Base-by-base conservation (phyloP, 2,888 invertebrate species). In the Morinoia aosen region DNA sequence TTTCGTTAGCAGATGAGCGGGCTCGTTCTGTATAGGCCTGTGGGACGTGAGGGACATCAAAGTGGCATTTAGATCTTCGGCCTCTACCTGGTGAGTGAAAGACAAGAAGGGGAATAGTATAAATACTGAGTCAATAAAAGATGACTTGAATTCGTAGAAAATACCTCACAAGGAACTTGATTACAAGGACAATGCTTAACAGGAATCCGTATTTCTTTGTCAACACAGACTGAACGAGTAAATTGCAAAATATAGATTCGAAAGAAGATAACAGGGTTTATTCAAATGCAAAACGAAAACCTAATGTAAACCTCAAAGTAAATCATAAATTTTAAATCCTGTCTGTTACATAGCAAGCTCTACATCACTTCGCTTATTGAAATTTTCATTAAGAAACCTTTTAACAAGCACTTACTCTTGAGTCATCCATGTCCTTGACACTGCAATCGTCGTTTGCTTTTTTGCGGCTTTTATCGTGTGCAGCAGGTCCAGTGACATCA, bases 1-100 rank as follows among this genome's bases (percentile, higher is more conserved):
- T 93, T 93, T 48, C 2, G 93, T 93, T 12, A 93, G 58, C 40
- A 93, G 93, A 56, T 57, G 93, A 56, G 57, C 93, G 33, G 93
- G 56, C 93, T 93, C 93, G 93, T 93, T 93, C 25, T 56, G 48
- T 33, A 93, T 93, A 19, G 93, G 93, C 93, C 57, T 56, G 57
- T 93, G 93, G 7, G 93, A 93, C 56, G 93, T 57, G 8, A 93
- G 93, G 11, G 93, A 93, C 93, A 57, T 33, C 56, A 93, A 57
- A 12, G 93, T 93, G n/a, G 58, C 57, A 33, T 93, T 57, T 25
- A 93, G 57, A 39, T 93, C 93, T 16, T 93, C 93, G 4, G 93
- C 57, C 40, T 33, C 76, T 7, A 76, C 33, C 76, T 76, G 76
- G 2, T 33, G 25, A 33, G 33, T 33, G 76, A 33, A 33, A 76